Base-by-base conservation (phyloP, 1,140 invertebrate genomes). In the Drosophila pseudoananassae region DNA sequence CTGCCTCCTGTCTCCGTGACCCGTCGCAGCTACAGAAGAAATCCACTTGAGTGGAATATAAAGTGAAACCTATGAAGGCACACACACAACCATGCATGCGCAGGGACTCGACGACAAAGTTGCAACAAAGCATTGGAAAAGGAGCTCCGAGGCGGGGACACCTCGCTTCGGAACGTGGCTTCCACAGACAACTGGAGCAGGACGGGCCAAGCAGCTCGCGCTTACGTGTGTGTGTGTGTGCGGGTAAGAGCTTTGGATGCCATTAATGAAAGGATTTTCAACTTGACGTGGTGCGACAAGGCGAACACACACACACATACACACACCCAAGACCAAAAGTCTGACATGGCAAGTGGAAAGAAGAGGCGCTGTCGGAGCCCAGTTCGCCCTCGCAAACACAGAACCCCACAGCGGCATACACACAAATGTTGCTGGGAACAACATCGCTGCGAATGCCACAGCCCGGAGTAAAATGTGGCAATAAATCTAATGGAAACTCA, bases 401-500 rank as follows among this genome's bases (percentile, higher is more conserved):
- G 50, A 52, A 47, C 52, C 31, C 50, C 60, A 60, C 43, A 59
- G 51, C 29, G 47, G 23, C 66, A 38, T 46, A 52, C 69, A 71
- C 63, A 77, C 58, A 69, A 80, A 79, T 64, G 64, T 63, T 63
- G 66, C 53, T 60, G 74, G 50, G 52, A 66, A 79, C 56, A 70
- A 83, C 65, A 71, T 58, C 76, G 74, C 60, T 78, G 61, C 61
- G 68, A 90, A 90, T 82, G 71, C 59, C 70, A 90, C 73, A 65
- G 61, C 61, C 76, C 56, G 29, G 79, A 83, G 82, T 80, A 87
- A 90, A 83, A 90, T 85, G 77, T 75, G 79, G 83, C 82, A 90
- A 90, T 90, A 90, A 90, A 90, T 87, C 82, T 90, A 88, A 90
- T 87, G 88, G 69, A 81, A 87, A 78, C 71, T 78, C 71, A 63